Evolutionary conservation across 2,797 vertebrate genomes (phyloP), one percentile per base, ranked within the genome.

Genomic region (Sebastolobus alascanus): DNA sequence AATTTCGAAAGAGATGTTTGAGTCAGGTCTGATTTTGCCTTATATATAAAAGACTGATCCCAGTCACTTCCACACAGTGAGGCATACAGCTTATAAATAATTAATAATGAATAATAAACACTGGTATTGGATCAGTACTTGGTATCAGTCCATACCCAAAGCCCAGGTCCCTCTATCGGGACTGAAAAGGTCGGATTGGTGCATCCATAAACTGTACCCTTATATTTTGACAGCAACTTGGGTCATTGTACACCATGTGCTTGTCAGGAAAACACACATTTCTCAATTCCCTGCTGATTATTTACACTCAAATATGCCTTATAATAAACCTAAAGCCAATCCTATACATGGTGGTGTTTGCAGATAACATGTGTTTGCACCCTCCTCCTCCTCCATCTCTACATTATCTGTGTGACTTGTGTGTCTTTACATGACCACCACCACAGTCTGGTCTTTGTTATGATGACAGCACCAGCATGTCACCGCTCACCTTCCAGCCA

Each of bases 401-500:
- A 12, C 46, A 52, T 54, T 6, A 29, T 37, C 52, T 50, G 25
- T 73, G 69, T 68, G 65, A 56, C 20, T 38, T 71, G 58, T 68
- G 74, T 58, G 59, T 46, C 14, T 75, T 18, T 63, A 55, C 83
- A 76, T 43, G 72, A 18, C 25, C 40, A 50, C 25, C 64, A 50
- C 58, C 72, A 89, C 85, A 64, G 70, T 31, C 6, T 63, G 82
- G 20, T 77, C 86, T 91, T 91, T 91, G 82, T 86, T 87, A 27
- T 77, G 75, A 84, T 80, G 82, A 77, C 85, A 88, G 82, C 69
- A 35, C 35, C 81, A 54, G 75, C 82, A 40, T 77, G 86, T 80
- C 67, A 69, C 66, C 6, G 76, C 95, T 96, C 96, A 98, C 98
- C 98, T 99, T 99, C 98, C 98, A 99, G 80, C 98, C 98, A 0